These are phyloP conservation scores for Chlamydotis undulata DNA, from an alignment of 2,113 vertebrate species.

Conservation along the genomic window DNA sequence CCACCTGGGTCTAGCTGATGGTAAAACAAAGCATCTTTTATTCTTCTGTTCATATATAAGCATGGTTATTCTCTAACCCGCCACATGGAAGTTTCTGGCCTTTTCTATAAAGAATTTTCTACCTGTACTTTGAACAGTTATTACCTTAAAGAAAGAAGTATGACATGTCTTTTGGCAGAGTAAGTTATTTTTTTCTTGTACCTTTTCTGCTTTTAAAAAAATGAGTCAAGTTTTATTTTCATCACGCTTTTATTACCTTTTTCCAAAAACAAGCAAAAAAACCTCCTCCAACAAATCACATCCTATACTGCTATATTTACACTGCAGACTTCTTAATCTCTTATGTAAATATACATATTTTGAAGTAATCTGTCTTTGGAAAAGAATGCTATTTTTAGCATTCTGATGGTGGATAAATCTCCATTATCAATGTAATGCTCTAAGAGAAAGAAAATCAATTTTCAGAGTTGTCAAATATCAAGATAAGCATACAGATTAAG, in stretches of 20 bases:
- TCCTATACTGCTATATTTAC: neutral
- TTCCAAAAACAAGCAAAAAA: neutral
- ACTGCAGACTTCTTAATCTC: neutral
- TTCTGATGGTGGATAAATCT: neutral
- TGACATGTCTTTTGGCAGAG: neutral
- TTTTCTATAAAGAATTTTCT: neutral
- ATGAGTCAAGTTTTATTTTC: conserved; percentile 14
- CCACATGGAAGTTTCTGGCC: neutral
- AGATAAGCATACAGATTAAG: neutral
- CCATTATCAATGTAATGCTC: neutral
- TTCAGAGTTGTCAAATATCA: neutral
- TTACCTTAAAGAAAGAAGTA: neutral
- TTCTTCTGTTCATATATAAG: neutral
- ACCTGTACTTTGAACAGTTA: neutral
- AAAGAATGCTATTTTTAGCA: neutral
- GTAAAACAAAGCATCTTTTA: neutral
- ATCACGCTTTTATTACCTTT: conserved; percentile 42
- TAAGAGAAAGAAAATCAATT: neutral
- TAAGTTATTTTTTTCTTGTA: neutral
- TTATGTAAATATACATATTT: neutral
- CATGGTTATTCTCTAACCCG: neutral
- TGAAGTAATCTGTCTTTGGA: neutral
- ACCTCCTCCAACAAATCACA: neutral
- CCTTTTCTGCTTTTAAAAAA: neutral
- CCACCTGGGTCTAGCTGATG: neutral